These are phyloP conservation scores for Sthenelais limicola DNA, from an alignment of 2,888 invertebrate species.

Conservation along the genomic window DNA sequence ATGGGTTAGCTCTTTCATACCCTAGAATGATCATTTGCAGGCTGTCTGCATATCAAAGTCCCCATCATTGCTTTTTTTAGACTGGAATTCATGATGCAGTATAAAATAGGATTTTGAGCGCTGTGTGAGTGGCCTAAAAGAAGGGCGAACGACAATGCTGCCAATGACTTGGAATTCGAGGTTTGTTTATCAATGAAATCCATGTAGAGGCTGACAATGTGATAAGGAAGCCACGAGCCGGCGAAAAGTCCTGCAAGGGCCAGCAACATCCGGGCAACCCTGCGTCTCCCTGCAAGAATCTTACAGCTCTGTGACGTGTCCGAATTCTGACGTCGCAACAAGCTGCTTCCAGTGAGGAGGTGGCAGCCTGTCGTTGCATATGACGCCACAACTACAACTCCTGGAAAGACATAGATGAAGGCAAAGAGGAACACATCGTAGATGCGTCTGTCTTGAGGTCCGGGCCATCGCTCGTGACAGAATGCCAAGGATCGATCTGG, in stretches of 20 bases:
- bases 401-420: slow-evolving; percentile 84
- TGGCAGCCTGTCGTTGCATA: slow-evolving; percentile 74
- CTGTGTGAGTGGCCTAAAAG: slow-evolving; percentile 53
- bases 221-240: slow-evolving; percentile 81
- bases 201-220: slow-evolving; percentile 47
- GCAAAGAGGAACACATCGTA: slow-evolving; percentile 82
- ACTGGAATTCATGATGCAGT: slow-evolving; percentile 52
- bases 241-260: slow-evolving; percentile 84
- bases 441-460: slow-evolving; percentile 71
- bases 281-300: slow-evolving; percentile 71
- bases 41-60: slow-evolving; percentile 6
- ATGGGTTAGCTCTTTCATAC: background rate
- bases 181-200: slow-evolving; percentile 40
- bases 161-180: slow-evolving; percentile 22
- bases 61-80: slow-evolving; percentile 43
- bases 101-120: slow-evolving; percentile 55
- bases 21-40: slow-evolving; percentile 1
- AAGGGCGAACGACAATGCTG: slow-evolving; percentile 47
- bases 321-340: slow-evolving; percentile 59
- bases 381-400: slow-evolving; percentile 73
- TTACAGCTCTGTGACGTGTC: slow-evolving; percentile 47
- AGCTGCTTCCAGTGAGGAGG: slow-evolving; percentile 65
- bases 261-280: slow-evolving; percentile 84
- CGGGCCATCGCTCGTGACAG: slow-evolving; percentile 52
- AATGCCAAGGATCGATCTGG: slow-evolving; percentile 73